Evolutionary conservation across 1,140 invertebrate species (phyloP).

Genomic region (Gryllus bimaculatus): DNA sequence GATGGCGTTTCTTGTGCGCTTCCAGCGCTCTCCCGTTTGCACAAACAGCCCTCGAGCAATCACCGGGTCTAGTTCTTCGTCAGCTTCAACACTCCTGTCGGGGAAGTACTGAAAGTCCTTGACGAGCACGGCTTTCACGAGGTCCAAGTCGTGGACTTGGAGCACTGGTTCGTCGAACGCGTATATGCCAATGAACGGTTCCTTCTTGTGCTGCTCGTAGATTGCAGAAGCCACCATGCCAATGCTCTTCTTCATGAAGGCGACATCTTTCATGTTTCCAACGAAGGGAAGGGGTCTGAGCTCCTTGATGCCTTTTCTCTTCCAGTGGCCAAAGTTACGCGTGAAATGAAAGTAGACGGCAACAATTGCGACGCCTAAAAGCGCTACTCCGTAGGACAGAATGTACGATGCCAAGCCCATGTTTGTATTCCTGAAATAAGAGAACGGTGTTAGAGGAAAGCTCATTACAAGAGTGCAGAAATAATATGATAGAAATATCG

Average conservation of each 20-base stretch:
- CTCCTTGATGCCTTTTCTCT: constrained; percentile 33
- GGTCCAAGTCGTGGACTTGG: constrained; percentile 37
- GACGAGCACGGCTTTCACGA: constrained; percentile 37
- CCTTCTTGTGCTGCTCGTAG: not conserved
- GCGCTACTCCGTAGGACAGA: too few species aligned
- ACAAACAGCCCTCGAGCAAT: constrained; percentile 9
- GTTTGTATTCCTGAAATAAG: too few species aligned
- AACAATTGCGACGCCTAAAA: too few species aligned
- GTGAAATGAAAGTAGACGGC: constrained; percentile 33
- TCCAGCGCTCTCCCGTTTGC: constrained; percentile 32
- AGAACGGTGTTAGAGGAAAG: too few species aligned
- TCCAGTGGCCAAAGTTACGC: constrained; percentile 38
- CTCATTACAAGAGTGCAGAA: too few species aligned
- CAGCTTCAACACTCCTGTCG: constrained; percentile 33
- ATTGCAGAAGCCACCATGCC: not conserved
- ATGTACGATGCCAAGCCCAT: too few species aligned
- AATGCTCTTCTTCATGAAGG: constrained; percentile 20
- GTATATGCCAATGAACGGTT: constrained; percentile 31
- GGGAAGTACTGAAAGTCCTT: constrained; percentile 41
- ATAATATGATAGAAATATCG: too few species aligned
- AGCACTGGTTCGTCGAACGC: constrained; percentile 39
- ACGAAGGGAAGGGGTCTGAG: constrained; percentile 36
- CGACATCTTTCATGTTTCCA: constrained; percentile 32
- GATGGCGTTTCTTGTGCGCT: constrained; percentile 35
- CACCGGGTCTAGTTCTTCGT: constrained; percentile 33